These are phyloP conservation scores for Acromyrmex echinatior DNA, from an alignment of 1,140 invertebrate species.

Conservation along the genomic window DNA sequence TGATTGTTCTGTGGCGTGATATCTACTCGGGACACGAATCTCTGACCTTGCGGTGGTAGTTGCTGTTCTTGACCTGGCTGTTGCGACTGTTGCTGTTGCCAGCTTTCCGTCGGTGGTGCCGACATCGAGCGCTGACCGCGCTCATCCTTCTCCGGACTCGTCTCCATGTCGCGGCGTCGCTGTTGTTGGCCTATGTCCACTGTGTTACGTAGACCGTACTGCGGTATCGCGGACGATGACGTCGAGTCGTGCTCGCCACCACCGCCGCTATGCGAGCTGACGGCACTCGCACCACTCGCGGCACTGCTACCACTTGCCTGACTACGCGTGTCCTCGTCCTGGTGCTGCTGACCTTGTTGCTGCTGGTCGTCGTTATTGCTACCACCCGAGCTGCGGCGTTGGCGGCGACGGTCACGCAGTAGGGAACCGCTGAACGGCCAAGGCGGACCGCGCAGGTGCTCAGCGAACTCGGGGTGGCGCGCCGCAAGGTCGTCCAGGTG, in stretches of 20 bases:
- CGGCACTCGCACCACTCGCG: slow-evolving; percentile 80
- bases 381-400: slow-evolving; percentile 79
- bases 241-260: slow-evolving; percentile 77
- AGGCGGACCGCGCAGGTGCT: slow-evolving; percentile 86
- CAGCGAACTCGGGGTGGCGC: slow-evolving; percentile 89
- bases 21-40: slow-evolving; percentile 88
- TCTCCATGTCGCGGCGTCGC: slow-evolving; percentile 87
- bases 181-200: slow-evolving; percentile 91
- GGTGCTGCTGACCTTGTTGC: slow-evolving; percentile 69
- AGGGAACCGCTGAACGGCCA: slow-evolving; percentile 82
- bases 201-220: slow-evolving; percentile 92
- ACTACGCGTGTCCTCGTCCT: slow-evolving; percentile 83
- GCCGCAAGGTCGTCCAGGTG: slow-evolving; percentile 88
- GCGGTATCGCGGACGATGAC: slow-evolving; percentile 86
- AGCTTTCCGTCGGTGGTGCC: slow-evolving; percentile 87
- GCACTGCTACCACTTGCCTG: slow-evolving; percentile 83
- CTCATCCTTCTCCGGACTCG: slow-evolving; percentile 86
- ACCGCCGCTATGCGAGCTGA: slow-evolving; percentile 82
- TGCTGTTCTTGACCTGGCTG: slow-evolving; percentile 77
- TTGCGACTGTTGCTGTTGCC: slow-evolving; percentile 76
- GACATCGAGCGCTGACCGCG: slow-evolving; percentile 90
- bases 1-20: slow-evolving; percentile 85
- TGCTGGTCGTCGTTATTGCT: slow-evolving; percentile 70
- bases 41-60: slow-evolving; percentile 64
- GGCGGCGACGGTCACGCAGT: slow-evolving; percentile 74